Base-by-base conservation (phyloP, 2,888 invertebrate genomes). In the Congeria kusceri region DNA sequence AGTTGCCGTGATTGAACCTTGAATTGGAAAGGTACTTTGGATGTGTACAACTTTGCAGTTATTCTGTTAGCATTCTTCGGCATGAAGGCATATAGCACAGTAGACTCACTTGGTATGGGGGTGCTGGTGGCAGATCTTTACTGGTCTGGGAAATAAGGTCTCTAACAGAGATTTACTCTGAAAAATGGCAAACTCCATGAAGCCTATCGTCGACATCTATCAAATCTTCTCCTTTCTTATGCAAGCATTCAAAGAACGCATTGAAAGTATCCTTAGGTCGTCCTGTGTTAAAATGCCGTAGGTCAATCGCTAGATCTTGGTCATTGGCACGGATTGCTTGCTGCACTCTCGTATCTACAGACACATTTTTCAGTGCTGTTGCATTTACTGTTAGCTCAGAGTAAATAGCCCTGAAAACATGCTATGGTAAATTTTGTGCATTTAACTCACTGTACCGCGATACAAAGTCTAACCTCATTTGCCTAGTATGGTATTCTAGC, bases 1-100 rank as follows among this genome's bases (percentile, higher is more conserved):
- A 83, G 47, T 44, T 80, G 83, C 11, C 83, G 39, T 25, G 67
- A 71, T 61, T 82, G 82, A 18, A 82, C 64, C 46, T 76, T 79
- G 44, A 62, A 67, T 23, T 73, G 76, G 23, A 82, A 59, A 23
- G 59, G 47, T 20, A 82, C 65, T 67, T 65, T 62, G 5, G 67
- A 65, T 23, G 32, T 79, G 62, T 74, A 83, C 13, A 80, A 68
- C 62, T 71, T 77, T 49, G 77, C 53, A 15, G 74, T 62, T 23
- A 77, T 77, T n/a, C 7, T 44, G 64, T 77, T 61, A 27, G 71
- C 32, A 63, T 77, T 70, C 62, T 69, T 73, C 0, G 80, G 83
- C 0, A 80, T 71, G 68, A 77, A 83, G 7, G 80, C 66, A n/a
- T 70, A 76, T 18, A 80, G 32, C 3, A 80, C 77, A 46, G 85